A percentile compares a stretch with the other conserved stretches of the same genome.
phyloP scores from a whole-genome alignment of 2,797 vertebrate species.

The Sciurus carolinensis region DNA sequence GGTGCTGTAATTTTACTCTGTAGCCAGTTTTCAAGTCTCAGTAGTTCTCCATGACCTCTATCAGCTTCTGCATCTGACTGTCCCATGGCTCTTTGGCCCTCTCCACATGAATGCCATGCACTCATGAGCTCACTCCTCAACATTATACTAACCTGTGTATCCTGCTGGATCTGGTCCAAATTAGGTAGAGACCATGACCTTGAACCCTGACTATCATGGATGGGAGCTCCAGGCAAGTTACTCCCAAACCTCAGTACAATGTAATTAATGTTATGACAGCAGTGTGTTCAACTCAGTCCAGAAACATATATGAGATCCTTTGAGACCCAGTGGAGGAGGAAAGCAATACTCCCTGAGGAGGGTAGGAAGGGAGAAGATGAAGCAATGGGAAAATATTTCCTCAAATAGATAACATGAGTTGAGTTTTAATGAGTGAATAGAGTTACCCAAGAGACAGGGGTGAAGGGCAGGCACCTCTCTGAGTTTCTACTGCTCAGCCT shows the following conservation, averaged over 20 bases:
- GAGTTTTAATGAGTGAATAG: background rate
- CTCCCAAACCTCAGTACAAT: background rate
- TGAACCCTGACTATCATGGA: background rate
- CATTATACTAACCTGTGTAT: background rate
- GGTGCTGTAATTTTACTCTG: background rate
- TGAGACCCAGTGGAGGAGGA: background rate
- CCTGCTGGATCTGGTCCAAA: background rate
- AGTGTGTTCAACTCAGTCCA: background rate
- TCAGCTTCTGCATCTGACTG: background rate
- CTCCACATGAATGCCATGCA: fast-evolving
- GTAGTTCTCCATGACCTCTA: background rate
- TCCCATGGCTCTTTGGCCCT: background rate
- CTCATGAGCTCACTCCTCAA: background rate
- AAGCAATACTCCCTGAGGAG: background rate
- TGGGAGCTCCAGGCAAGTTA: background rate
- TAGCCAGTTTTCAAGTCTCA: background rate
- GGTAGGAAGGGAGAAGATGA: background rate
- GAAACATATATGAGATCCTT: background rate
- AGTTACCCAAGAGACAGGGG: background rate
- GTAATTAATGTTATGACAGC: background rate
- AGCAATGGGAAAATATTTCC: background rate
- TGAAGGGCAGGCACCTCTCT: background rate
- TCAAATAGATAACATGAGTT: background rate
- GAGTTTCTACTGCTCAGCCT: background rate
- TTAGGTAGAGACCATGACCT: background rate